phyloP scores from a whole-genome alignment of 2,888 invertebrate genomes.

The Oscheius sp. region DNA sequence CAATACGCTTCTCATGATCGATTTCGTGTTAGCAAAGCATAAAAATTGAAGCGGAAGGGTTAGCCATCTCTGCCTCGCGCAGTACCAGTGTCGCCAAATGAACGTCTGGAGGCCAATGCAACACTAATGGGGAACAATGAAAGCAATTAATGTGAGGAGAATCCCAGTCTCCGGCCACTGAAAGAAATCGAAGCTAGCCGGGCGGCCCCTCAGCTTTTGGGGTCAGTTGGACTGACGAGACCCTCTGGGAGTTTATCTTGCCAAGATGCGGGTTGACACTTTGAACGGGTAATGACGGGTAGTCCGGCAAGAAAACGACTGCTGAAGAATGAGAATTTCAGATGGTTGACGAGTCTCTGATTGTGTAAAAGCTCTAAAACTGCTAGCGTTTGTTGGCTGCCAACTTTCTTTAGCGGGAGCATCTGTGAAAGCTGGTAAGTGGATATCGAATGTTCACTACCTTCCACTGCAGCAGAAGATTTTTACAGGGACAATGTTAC shows the following conservation, averaged over 20 bases:
- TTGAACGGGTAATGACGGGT: background rate
- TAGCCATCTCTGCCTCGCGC: constrained; percentile 7
- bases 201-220: background rate
- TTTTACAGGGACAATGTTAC: no score
- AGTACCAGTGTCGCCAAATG: constrained; percentile 21
- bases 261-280: constrained; percentile 11
- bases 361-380: no score
- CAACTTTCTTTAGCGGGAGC: no score
- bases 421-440: no score
- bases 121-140: constrained; percentile 34
- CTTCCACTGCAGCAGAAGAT: no score
- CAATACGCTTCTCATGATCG: constrained; percentile 34
- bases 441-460: no score
- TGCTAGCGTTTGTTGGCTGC: no score
- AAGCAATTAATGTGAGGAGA: constrained; percentile 32
- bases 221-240: constrained; percentile 12
- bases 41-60: constrained; percentile 15
- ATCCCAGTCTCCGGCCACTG: background rate
- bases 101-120: constrained; percentile 35
- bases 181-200: constrained; percentile 24
- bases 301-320: no score
- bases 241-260: constrained; percentile 20
- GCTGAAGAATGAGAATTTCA: no score
- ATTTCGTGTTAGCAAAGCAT: constrained; percentile 33
- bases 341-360: no score